A percentile compares a stretch with the other conserved stretches of the same genome.
Evolutionary conservation across 1,140 invertebrate species (phyloP).

Genomic region (Rhyzopertha dominica): DNA sequence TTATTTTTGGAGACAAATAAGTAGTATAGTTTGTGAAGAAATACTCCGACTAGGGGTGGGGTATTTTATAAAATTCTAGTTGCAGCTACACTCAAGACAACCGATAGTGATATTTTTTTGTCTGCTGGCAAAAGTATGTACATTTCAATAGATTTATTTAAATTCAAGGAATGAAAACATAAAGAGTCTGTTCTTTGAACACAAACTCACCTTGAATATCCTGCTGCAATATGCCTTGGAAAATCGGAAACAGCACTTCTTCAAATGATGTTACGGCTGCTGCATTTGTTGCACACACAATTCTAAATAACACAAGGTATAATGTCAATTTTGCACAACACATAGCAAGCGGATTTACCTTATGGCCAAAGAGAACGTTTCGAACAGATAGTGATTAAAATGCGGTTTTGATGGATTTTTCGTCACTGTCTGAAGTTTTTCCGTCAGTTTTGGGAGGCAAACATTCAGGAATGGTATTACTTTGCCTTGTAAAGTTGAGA

Average conservation of each 20-base stretch:
- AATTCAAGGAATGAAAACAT: too few relatives aligned
- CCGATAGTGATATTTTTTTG: too few relatives aligned
- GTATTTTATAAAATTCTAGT: too few relatives aligned
- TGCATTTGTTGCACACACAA: conserved; percentile 78
- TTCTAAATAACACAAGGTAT: conserved; percentile 50
- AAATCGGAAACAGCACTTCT: conserved; percentile 84
- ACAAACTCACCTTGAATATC: conserved; percentile 75
- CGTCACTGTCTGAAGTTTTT: conserved; percentile 77
- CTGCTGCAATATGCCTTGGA: conserved; percentile 87
- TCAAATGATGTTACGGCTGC: conserved; percentile 84
- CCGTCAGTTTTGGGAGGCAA: conserved; percentile 77
- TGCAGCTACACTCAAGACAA: too few relatives aligned
- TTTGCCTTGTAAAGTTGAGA: conserved; percentile 73
- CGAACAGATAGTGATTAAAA: conserved; percentile 97
- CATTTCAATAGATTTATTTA: too few relatives aligned
- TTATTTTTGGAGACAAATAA: too few relatives aligned
- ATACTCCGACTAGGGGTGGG: too few relatives aligned
- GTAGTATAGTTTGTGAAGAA: too few relatives aligned
- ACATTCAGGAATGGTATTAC: conserved; percentile 76
- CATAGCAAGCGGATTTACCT: conserved; percentile 49
- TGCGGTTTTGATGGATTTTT: conserved; percentile 95
- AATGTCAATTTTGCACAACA: conserved; percentile 1
- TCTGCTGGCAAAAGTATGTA: too few relatives aligned
- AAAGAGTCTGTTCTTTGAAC: too few relatives aligned
- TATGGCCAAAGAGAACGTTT: conserved; percentile 84